Conservation (phyloP, 2,888 invertebrate genomes). For the Archips xylosteana region DNA sequence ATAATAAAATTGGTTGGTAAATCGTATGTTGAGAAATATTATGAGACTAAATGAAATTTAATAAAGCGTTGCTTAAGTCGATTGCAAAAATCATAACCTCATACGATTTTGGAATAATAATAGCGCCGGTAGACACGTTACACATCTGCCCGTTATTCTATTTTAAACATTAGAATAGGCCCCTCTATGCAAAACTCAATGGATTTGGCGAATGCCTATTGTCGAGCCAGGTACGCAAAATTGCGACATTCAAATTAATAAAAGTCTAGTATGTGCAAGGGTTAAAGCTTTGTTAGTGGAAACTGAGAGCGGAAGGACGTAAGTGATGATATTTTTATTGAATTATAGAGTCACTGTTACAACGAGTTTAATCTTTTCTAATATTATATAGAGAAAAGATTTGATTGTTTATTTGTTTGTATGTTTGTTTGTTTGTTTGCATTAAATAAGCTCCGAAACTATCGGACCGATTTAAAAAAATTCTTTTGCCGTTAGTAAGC, state of each 20-base stretch:
- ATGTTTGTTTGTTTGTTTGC: no score
- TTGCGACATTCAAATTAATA: constrained; percentile 84
- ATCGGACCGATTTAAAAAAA: no score
- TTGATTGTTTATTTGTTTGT: no score
- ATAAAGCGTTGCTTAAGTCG: not conserved
- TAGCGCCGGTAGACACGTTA: constrained; percentile 30
- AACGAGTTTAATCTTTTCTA: no score
- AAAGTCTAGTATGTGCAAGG: constrained; percentile 74
- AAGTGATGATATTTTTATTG: constrained; percentile 2
- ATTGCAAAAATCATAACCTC: not conserved
- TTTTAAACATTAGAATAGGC: constrained; percentile 65
- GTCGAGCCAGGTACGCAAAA: constrained; percentile 81
- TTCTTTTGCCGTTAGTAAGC: no score
- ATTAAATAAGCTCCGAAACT: no score
- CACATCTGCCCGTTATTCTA: constrained; percentile 53
- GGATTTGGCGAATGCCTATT: constrained; percentile 65
- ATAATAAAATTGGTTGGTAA: no score
- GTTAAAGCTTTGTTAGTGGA: constrained; percentile 58
- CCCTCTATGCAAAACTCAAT: constrained; percentile 83
- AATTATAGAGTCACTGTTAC: not conserved
- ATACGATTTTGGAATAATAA: constrained; percentile 37
- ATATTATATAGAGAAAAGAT: no score
- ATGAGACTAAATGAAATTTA: no score
- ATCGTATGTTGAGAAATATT: no score
- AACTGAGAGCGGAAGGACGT: constrained; percentile 15